These are phyloP conservation scores for Sander vitreus DNA, from an alignment of 2,113 vertebrate species.

Conservation along the genomic window DNA sequence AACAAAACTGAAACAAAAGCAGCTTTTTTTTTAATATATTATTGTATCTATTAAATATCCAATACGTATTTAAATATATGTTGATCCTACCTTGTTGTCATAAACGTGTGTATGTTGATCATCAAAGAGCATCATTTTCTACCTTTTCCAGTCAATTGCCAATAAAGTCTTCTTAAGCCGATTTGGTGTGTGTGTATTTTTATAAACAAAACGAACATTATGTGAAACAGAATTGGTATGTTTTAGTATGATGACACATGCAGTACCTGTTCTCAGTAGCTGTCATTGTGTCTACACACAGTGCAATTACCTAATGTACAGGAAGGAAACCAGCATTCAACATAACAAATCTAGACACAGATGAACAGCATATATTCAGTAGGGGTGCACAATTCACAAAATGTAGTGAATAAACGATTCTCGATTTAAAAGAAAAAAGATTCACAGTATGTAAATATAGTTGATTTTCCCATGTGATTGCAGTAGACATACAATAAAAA, in stretches of 20 bases:
- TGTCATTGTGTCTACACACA: not conserved
- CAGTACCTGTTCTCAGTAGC: not conserved
- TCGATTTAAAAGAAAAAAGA: no score
- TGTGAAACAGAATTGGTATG: not conserved
- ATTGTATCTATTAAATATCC: not conserved
- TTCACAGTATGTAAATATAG: no score
- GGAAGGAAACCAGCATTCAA: not conserved
- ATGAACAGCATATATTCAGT: no score
- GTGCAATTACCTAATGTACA: not conserved
- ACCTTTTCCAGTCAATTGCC: not conserved
- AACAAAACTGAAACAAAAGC: not conserved
- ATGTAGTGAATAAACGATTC: no score
- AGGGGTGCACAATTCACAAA: no score
- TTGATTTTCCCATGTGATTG: no score
- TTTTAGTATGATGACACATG: not conserved
- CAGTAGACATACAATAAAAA: no score
- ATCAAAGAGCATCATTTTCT: not conserved
- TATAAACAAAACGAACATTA: not conserved
- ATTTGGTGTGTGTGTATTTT: not conserved
- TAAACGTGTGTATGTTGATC: not conserved
- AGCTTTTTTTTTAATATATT: not conserved
- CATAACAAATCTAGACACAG: not conserved
- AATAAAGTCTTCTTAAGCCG: slow-evolving; percentile 44
- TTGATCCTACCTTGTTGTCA: not conserved
- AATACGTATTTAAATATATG: not conserved